Base-by-base conservation (phyloP, 2,797 vertebrate species). In the Echeneis naucrates region DNA sequence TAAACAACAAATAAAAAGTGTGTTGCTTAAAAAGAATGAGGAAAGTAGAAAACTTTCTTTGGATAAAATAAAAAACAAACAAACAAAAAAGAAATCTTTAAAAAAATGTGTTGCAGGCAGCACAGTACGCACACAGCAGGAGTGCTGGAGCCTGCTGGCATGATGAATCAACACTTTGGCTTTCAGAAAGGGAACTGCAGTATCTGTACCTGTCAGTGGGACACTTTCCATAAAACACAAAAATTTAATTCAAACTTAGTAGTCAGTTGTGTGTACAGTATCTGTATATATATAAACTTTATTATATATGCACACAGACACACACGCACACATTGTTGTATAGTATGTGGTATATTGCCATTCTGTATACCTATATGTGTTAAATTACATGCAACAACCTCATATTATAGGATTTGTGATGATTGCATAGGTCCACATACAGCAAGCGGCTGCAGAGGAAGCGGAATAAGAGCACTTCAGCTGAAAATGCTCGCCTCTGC, bases 131-230 rank as follows among this genome's bases (percentile, higher is more conserved):
- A 47, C 72, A 5, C 60, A 74, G 57, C 56, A 63, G 62, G 77
- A 38, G 48, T 26, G 32, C 54, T 44, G 51, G 26, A 77, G 38
- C 52, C 24, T 50, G 38, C 26, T 44, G 42, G 5, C 10, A 30
- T 62, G 62, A 61, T 66, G 60, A 72, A 52, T 75, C 48, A 62
- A 78, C 69, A 82, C 23, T 65, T 81, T 65, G 53, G 27, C 32
- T 57, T 53, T 24, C 19, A 47, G 45, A 47, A 11, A 48, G 45
- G 45, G 4, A 23, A 11, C 21, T 17, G 26, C 40, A 24, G 21
- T 24, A 13, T 40, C 14, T 17, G 4, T 17, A 48, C 6, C 35
- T 53, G 11, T 38, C 65, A 47, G n/a, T 53, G 44, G 53, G 6
- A 9, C 45, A 50, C 3, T 51, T 52, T 4, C 10, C 40, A 53